These are phyloP conservation scores for Cylas formicarius DNA, from an alignment of 1,140 invertebrate species.

Conservation along the genomic window DNA sequence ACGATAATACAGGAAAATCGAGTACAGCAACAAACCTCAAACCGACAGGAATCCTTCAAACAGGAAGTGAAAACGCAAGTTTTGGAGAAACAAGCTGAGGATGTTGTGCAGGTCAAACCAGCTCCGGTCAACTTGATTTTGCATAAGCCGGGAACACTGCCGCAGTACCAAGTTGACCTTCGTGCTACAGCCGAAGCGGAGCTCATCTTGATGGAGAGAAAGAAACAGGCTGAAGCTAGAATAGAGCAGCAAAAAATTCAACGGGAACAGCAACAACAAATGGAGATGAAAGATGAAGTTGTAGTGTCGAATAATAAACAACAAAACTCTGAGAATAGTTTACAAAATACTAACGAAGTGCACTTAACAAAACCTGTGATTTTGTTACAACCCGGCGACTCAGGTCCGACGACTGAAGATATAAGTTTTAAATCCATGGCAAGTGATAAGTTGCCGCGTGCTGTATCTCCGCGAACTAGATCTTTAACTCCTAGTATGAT, in stretches of 20 bases:
- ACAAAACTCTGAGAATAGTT: too few relatives aligned
- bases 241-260: constrained; percentile 21
- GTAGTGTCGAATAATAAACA: background rate
- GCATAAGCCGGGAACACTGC: constrained; percentile 47
- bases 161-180: constrained; percentile 33
- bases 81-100: constrained; percentile 30
- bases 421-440: constrained; percentile 51
- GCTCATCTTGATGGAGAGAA: constrained; percentile 27
- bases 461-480: constrained; percentile 36
- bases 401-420: constrained; percentile 8
- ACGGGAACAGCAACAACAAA: constrained; percentile 3
- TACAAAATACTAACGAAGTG: too few relatives aligned
- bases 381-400: constrained; percentile 23
- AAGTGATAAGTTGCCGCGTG: constrained; percentile 41
- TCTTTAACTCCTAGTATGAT: constrained; percentile 55
- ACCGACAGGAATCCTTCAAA: constrained; percentile 9
- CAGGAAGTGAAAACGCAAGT: constrained; percentile 9
- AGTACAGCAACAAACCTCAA: constrained; percentile 10
- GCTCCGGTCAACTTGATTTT: constrained; percentile 43
- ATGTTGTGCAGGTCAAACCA: constrained; percentile 31
- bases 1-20: constrained; percentile 22
- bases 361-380: constrained; percentile 27
- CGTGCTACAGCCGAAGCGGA: constrained; percentile 29
- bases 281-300: constrained; percentile 11
- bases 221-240: constrained; percentile 19